Percentiles rank a stretch among this genome's conserved stretches.
Conservation (phyloP, 1,140 invertebrate species). For the Philopotamus ludificatus region DNA sequence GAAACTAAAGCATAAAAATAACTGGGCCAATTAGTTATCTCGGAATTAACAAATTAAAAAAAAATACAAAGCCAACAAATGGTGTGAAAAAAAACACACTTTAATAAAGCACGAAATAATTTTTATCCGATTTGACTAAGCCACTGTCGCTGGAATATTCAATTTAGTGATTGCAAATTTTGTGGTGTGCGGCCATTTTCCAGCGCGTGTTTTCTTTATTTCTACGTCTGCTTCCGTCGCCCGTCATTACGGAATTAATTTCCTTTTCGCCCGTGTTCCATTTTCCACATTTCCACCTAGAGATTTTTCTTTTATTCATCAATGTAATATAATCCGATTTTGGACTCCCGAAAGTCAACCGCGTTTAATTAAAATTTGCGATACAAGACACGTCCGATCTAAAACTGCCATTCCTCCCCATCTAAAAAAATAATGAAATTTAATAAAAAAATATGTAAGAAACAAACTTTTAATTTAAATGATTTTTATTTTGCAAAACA, state of each 20-base stretch:
- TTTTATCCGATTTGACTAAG: too few relatives aligned
- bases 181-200: too few relatives aligned
- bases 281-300: conserved; percentile 14
- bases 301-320: conserved; percentile 26
- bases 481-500: too few relatives aligned
- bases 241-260: conserved; percentile 28
- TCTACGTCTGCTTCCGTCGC: conserved; percentile 2
- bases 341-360: not conserved
- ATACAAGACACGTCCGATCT: conserved; percentile 24
- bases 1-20: conserved; percentile 1
- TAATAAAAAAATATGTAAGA: conserved; percentile 6
- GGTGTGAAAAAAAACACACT: too few relatives aligned
- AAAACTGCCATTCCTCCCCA: not conserved
- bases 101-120: too few relatives aligned
- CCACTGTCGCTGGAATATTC: too few relatives aligned
- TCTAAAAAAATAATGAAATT: conserved; percentile 1
- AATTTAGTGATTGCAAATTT: too few relatives aligned
- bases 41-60: not conserved
- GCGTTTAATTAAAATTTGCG: conserved; percentile 25
- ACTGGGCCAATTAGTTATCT: conserved; percentile 8
- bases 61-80: too few relatives aligned
- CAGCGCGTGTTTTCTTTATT: not conserved
- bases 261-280: conserved; percentile 24
- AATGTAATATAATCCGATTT: conserved; percentile 24
- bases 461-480: too few relatives aligned